A percentile compares a stretch with the other conserved stretches of the same genome.
Conservation (phyloP, 30 jellyfish, hydroid and myxozoan species). For the Chironex yamaguchii region DNA sequence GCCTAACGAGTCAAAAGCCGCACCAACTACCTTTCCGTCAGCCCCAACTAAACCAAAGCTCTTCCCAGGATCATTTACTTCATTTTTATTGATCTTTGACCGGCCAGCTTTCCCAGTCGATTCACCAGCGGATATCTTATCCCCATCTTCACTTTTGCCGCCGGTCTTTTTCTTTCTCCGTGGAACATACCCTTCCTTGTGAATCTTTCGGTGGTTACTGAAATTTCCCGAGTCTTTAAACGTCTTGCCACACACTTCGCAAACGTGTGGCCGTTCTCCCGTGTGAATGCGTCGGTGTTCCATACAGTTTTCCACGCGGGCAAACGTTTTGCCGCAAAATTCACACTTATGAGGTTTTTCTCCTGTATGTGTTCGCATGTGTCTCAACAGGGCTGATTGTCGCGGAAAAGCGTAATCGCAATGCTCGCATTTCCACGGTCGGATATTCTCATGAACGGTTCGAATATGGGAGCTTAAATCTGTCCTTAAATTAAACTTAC, state of each 20-base stretch:
- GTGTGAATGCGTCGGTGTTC: constrained; percentile 87
- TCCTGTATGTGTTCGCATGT: constrained; percentile 86
- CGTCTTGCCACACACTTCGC: constrained; percentile 74
- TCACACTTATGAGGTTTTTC: constrained; percentile 85
- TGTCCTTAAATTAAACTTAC: constrained; percentile 68
- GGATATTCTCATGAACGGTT: constrained; percentile 63
- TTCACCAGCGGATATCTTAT: no score
- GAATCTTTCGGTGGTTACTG: constrained; percentile 83
- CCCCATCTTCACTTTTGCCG: background rate
- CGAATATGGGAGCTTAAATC: constrained; percentile 74
- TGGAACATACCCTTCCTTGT: constrained; percentile 75
- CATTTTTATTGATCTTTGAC: background rate
- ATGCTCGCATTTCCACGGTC: constrained; percentile 78
- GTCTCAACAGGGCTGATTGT: constrained; percentile 75
- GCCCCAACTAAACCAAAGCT: background rate
- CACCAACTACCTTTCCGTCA: background rate
- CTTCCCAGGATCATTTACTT: background rate
- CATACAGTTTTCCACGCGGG: constrained; percentile 85
- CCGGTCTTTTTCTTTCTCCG: constrained; percentile 59
- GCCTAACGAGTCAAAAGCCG: background rate
- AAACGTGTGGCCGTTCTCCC: constrained; percentile 77
- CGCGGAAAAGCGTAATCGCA: constrained; percentile 83
- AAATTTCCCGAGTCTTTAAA: constrained; percentile 83
- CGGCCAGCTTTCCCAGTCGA: background rate
- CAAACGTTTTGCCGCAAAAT: constrained; percentile 75